Evolutionary conservation across 1,140 invertebrate species (phyloP).

Genomic region (Anadara kagoshimensis): DNA sequence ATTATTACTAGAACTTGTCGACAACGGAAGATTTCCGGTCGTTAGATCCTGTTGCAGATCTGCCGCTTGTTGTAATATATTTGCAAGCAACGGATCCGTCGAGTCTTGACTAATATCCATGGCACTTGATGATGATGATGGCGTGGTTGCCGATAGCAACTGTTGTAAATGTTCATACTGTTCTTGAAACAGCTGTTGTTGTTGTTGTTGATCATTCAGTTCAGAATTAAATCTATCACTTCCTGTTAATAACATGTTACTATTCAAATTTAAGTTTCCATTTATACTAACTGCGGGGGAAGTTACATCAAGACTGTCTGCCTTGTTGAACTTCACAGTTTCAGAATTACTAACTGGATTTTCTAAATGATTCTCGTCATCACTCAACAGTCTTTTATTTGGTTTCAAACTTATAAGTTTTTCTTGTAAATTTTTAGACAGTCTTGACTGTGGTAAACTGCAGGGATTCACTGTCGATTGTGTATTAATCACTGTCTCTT

Average conservation of each 20-base stretch:
- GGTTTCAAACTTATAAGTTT: conserved; percentile 53
- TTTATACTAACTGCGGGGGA: no score
- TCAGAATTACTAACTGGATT: background rate
- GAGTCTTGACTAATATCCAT: conserved; percentile 39
- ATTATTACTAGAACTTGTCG: background rate
- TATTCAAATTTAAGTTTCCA: no score
- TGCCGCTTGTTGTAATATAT: conserved; percentile 68
- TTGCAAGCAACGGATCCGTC: conserved; percentile 60
- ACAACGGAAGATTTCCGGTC: background rate
- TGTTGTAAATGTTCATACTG: background rate
- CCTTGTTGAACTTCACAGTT: background rate
- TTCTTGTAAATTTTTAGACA: conserved; percentile 63
- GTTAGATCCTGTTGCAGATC: conserved; percentile 64
- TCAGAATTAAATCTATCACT: background rate
- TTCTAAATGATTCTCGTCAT: conserved; percentile 13
- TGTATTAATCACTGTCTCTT: conserved; percentile 77
- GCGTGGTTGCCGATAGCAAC: background rate
- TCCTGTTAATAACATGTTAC: no score
- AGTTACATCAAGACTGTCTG: conserved; percentile 1
- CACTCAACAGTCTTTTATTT: background rate
- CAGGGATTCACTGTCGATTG: conserved; percentile 60
- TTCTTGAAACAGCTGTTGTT: background rate
- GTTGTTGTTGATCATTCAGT: background rate
- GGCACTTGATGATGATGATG: background rate
- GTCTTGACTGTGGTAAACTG: conserved; percentile 62